Conservation (phyloP, 2,113 vertebrate species). For the Pachycephala philippinensis region DNA sequence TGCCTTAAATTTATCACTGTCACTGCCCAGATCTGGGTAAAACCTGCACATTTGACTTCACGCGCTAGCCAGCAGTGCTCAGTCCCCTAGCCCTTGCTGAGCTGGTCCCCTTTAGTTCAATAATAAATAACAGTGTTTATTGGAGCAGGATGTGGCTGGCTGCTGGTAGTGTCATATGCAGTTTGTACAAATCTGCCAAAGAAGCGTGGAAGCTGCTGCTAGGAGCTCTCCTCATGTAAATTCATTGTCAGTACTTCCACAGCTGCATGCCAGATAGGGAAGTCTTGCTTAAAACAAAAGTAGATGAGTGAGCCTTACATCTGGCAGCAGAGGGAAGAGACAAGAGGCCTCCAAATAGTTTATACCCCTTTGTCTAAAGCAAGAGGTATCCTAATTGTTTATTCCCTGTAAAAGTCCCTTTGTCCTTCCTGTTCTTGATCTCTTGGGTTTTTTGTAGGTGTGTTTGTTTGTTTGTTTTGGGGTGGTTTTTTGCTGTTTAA, state of each 20-base stretch:
- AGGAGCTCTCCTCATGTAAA: constrained; percentile 14
- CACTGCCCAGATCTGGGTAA: neutral
- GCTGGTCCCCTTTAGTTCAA: neutral
- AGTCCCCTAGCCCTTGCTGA: neutral
- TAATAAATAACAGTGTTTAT: constrained; percentile 12
- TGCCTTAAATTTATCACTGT: neutral
- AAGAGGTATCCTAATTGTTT: neutral
- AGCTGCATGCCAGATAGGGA: constrained; percentile 2
- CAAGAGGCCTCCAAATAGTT: neutral
- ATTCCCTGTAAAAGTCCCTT: neutral
- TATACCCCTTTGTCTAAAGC: neutral
- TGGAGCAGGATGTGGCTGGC: constrained; percentile 19
- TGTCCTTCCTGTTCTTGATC: neutral
- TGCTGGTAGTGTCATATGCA: constrained; percentile 34
- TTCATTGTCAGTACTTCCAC: neutral
- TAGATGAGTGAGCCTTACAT: neutral
- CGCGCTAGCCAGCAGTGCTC: neutral
- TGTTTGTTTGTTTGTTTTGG: neutral
- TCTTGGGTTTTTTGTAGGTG: neutral
- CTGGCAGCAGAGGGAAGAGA: neutral
- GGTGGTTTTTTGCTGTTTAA: neutral
- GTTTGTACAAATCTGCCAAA: constrained; percentile 27
- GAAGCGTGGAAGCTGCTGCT: neutral
- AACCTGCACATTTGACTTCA: neutral
- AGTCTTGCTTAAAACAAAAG: neutral